These are phyloP conservation scores for Pachymerium ferrugineum DNA, from an alignment of 2,888 invertebrate genomes.

Conservation along the genomic window DNA sequence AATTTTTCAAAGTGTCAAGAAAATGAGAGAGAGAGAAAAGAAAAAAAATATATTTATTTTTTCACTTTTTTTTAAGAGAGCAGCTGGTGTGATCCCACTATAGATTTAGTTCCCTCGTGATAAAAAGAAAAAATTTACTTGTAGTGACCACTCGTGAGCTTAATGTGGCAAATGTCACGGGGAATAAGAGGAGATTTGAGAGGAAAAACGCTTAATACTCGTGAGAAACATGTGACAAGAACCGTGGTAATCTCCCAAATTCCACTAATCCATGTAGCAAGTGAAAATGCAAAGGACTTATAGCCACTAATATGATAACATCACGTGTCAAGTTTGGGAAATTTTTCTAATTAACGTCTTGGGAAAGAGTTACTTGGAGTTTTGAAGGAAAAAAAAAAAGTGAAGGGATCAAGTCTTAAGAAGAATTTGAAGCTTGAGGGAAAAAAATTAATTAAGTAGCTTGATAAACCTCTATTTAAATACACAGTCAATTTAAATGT, in stretches of 20 bases:
- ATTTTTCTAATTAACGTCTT: not conserved
- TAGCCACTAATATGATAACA: constrained; percentile 11
- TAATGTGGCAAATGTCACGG: constrained; percentile 27
- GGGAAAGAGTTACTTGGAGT: not conserved
- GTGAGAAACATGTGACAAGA: constrained; percentile 14
- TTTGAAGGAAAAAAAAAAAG: too few relatives aligned
- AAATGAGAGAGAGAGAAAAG: constrained; percentile 17
- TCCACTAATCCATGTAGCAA: constrained; percentile 11
- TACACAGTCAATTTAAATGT: not conserved
- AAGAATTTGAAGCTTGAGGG: too few relatives aligned
- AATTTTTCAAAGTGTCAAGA: constrained; percentile 27
- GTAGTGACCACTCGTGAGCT: constrained; percentile 24
- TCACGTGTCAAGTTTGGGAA: not conserved
- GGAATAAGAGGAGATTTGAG: constrained; percentile 24
- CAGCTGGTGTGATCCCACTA: constrained; percentile 25
- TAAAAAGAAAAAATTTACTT: constrained; percentile 15
- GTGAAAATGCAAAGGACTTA: constrained; percentile 7
- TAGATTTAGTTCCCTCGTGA: constrained; percentile 23
- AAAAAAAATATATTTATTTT: not conserved
- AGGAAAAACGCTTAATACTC: constrained; percentile 9
- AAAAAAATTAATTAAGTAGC: too few relatives aligned
- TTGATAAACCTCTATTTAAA: not conserved
- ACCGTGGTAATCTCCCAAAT: not conserved
- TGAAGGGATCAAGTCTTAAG: too few relatives aligned
- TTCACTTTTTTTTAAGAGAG: constrained; percentile 9